Percentiles rank a stretch among this genome's conserved stretches.
These are phyloP conservation scores for Strix uralensis DNA, from an alignment of 2,113 vertebrate genomes.

Conservation along the genomic window DNA sequence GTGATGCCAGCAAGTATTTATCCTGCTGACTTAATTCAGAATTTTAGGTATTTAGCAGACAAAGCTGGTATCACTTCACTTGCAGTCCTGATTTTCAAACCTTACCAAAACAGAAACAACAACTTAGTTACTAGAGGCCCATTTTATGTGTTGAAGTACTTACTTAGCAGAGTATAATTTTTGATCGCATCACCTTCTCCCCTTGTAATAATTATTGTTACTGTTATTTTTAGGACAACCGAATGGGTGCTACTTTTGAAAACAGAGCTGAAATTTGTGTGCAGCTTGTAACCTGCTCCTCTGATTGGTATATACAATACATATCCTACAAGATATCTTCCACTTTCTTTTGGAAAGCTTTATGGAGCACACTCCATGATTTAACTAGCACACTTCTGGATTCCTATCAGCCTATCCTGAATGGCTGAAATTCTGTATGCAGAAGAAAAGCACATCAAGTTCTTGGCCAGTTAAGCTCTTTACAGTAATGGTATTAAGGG, in stretches of 20 bases:
- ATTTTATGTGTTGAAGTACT: neutral
- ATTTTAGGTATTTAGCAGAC: neutral
- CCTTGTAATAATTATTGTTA: neutral
- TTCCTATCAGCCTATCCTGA: neutral
- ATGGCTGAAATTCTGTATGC: neutral
- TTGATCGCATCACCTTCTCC: neutral
- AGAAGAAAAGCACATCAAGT: neutral
- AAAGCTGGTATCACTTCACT: neutral
- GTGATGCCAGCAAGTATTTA: neutral
- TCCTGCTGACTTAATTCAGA: neutral
- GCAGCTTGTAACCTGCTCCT: constrained; percentile 87
- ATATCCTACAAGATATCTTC: neutral
- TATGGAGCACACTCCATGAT: neutral
- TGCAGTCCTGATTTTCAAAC: neutral
- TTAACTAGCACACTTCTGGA: neutral
- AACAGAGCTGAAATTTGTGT: constrained; percentile 74
- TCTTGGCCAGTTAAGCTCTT: neutral
- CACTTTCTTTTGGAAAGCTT: neutral
- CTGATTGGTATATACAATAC: constrained; percentile 80
- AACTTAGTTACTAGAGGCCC: neutral
- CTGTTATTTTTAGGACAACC: constrained; percentile 75
- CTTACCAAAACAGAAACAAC: neutral
- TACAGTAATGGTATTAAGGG: neutral
- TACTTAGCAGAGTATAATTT: neutral
- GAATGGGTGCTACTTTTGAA: constrained; percentile 73